Evolutionary conservation across 2,113 vertebrate genomes (phyloP).

Genomic region (Polypterus bichir): DNA sequence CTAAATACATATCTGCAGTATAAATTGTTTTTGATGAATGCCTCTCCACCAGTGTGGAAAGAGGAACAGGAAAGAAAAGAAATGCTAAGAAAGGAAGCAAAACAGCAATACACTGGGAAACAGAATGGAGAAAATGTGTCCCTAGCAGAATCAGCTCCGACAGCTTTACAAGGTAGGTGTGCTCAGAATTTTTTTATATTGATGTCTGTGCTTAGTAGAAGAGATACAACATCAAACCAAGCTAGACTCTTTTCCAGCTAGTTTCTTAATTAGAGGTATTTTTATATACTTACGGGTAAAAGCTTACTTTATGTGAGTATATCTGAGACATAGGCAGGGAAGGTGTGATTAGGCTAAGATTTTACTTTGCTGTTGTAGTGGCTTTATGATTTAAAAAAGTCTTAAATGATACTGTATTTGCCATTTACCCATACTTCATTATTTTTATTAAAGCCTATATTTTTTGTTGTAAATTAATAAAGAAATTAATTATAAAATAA

Average conservation of each 20-base stretch:
- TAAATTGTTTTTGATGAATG: conserved; percentile 35
- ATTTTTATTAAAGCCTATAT: no score
- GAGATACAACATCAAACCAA: background rate
- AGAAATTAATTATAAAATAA: no score
- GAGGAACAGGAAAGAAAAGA: conserved; percentile 25
- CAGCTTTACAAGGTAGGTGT: conserved; percentile 1
- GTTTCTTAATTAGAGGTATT: background rate
- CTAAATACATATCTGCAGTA: conserved; percentile 37
- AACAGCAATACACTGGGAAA: conserved; percentile 6
- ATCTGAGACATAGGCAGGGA: background rate
- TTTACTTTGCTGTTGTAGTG: no score
- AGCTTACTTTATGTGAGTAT: background rate
- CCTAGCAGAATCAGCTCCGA: background rate
- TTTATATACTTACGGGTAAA: background rate
- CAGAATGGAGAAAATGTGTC: background rate
- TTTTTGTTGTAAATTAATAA: no score
- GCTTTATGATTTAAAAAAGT: no score
- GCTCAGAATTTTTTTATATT: no score
- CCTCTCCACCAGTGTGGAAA: conserved; percentile 39
- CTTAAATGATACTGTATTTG: no score
- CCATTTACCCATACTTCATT: no score
- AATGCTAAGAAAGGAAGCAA: background rate
- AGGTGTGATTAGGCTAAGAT: no score
- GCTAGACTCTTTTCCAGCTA: background rate
- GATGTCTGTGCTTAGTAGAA: no score